A percentile compares a stretch with the other conserved stretches of the same genome.
phyloP scores from a whole-genome alignment of 2,888 invertebrate species.

The Polietes domitor region DNA sequence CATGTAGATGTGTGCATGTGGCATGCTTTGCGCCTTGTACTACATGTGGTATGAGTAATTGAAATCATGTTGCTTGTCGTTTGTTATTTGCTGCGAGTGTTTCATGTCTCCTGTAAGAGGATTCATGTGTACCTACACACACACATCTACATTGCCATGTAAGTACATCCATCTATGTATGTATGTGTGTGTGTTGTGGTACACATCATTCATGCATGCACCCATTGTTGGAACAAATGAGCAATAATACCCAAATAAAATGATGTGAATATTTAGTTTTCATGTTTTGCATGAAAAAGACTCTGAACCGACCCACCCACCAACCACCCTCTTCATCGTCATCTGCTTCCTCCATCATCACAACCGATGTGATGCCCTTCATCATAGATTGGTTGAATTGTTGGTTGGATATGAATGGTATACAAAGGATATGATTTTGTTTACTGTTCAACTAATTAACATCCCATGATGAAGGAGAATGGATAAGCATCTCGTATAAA shows the following conservation, averaged over 20 bases:
- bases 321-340: not conserved
- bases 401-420: too few species aligned
- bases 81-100: constrained; percentile 29
- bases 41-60: constrained; percentile 60
- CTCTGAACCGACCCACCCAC: not conserved
- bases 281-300: not conserved
- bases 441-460: constrained; percentile 19
- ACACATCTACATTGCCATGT: not conserved
- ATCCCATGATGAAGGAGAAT: not conserved
- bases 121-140: constrained; percentile 12
- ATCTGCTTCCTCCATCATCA: not conserved
- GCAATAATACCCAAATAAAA: constrained; percentile 24
- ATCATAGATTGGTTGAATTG: too few species aligned
- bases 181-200: not conserved
- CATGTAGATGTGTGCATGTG: not conserved
- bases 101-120: constrained; percentile 16
- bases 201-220: too few species aligned
- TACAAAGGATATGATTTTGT: not conserved
- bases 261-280: constrained; percentile 23
- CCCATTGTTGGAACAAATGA: not conserved
- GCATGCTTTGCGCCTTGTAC: not conserved
- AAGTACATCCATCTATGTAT: not conserved
- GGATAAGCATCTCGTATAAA: not conserved
- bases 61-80: constrained; percentile 58
- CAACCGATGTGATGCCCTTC: too few species aligned